phyloP scores from a whole-genome alignment of 2,888 invertebrate genomes.

The Merodon equestris region DNA sequence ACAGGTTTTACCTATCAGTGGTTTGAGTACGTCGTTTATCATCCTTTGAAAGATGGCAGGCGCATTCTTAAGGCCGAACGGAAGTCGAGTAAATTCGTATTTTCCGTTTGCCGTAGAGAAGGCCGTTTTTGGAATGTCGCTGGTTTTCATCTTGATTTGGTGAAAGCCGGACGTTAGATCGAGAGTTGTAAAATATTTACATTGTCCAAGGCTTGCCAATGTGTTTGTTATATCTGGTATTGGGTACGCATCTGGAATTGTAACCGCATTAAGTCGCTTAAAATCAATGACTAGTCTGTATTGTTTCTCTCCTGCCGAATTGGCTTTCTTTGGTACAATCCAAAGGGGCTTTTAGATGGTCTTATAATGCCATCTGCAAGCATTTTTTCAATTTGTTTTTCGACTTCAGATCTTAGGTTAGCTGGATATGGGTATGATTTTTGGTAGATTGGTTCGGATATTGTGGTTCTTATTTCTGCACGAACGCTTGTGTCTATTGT shows the following conservation, averaged over 20 bases:
- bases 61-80: constrained; percentile 54
- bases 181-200: constrained; percentile 36
- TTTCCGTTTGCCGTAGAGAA: constrained; percentile 35
- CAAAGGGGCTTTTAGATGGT: constrained; percentile 37
- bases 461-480: constrained; percentile 4
- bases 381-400: constrained; percentile 41
- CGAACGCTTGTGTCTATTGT: constrained; percentile 3
- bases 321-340: constrained; percentile 22
- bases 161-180: constrained; percentile 56
- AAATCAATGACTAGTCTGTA: constrained; percentile 22
- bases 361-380: constrained; percentile 26
- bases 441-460: not conserved
- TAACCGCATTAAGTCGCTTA: constrained; percentile 27
- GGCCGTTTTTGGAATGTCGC: constrained; percentile 47
- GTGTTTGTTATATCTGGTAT: constrained; percentile 34
- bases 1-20: constrained; percentile 20
- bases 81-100: constrained; percentile 20
- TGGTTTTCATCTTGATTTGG: constrained; percentile 40
- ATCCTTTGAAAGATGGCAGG: constrained; percentile 42
- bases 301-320: constrained; percentile 20
- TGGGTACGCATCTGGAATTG: constrained; percentile 9
- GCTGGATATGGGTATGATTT: constrained; percentile 50
- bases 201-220: constrained; percentile 37
- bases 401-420: constrained; percentile 36
- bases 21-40: constrained; percentile 33